These are phyloP conservation scores for Apaloderma vittatum DNA, from an alignment of 2,113 vertebrate species.

Conservation along the genomic window DNA sequence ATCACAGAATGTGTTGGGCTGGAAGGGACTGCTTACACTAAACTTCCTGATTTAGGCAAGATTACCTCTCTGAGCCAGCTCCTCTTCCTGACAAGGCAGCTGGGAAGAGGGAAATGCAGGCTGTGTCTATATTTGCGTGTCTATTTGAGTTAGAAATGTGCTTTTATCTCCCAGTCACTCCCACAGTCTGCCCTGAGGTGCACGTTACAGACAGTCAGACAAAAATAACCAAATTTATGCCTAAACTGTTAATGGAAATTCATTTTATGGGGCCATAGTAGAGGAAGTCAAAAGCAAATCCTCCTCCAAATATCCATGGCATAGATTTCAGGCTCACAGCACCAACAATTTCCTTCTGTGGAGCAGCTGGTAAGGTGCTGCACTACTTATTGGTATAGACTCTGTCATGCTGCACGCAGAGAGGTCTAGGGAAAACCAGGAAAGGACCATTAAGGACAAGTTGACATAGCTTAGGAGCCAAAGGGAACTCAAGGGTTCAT, in stretches of 20 bases:
- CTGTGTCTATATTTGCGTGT: not conserved
- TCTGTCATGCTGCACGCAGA: not conserved
- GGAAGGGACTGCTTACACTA: not conserved
- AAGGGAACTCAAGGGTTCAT: not conserved
- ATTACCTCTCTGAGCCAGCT: not conserved
- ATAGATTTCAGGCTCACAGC: not conserved
- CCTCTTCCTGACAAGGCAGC: conserved; percentile 19
- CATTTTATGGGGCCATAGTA: not conserved
- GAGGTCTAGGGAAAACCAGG: not conserved
- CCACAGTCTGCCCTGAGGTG: conserved; percentile 25
- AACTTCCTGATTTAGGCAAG: not conserved
- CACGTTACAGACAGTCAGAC: not conserved
- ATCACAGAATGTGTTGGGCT: too few species aligned
- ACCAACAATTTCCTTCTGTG: not conserved
- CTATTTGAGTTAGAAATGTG: conserved; percentile 20
- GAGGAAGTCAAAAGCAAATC: not conserved
- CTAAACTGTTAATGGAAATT: not conserved
- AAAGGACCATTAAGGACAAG: not conserved
- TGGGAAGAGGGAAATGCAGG: conserved; percentile 27
- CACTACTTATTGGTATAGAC: not conserved
- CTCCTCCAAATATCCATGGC: not conserved
- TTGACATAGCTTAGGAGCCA: not conserved
- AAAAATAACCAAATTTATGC: conserved; percentile 8
- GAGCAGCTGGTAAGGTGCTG: not conserved
- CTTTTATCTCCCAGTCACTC: conserved; percentile 16